Percentiles rank a stretch among this genome's conserved stretches.
Conservation (phyloP, 2,797 vertebrate genomes). For the Enteromius trimaculatus region DNA sequence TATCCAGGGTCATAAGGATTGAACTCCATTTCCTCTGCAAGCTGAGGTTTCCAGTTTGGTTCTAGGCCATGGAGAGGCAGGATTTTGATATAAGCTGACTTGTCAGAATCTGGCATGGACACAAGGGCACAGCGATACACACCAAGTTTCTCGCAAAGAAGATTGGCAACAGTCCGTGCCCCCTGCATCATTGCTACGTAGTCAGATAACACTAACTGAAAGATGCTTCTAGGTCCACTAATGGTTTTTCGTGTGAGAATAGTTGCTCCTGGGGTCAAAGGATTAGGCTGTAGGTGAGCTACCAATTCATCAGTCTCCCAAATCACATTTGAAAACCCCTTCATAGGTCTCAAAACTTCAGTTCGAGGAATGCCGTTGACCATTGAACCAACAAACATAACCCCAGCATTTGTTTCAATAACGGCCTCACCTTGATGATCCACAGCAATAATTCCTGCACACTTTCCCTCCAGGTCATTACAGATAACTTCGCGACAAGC, state of each 20-base stretch:
- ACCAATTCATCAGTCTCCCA: conserved; percentile 80
- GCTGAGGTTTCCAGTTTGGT: conserved; percentile 72
- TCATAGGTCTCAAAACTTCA: conserved; percentile 75
- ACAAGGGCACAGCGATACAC: conserved; percentile 79
- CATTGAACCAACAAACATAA: conserved; percentile 80
- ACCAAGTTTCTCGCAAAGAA: conserved; percentile 72
- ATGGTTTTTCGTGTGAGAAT: conserved; percentile 74
- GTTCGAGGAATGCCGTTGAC: conserved; percentile 67
- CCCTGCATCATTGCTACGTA: conserved; percentile 72
- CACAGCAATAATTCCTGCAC: conserved; percentile 79
- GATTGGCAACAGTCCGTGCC: conserved; percentile 70
- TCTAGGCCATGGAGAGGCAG: conserved; percentile 78
- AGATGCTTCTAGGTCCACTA: conserved; percentile 75
- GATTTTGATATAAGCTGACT: conserved; percentile 72
- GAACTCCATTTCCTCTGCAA: conserved; percentile 73
- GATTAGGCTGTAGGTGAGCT: conserved; percentile 75
- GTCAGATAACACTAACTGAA: conserved; percentile 71
- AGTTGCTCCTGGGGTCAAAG: conserved; percentile 79
- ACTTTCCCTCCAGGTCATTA: conserved; percentile 71
- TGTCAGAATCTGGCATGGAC: conserved; percentile 65
- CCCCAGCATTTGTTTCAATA: conserved; percentile 77
- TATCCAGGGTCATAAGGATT: conserved; percentile 71
- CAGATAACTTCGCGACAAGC: conserved; percentile 78
- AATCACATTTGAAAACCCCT: conserved; percentile 70
- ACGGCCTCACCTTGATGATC: conserved; percentile 73